Evolutionary conservation across 2,113 vertebrate genomes (phyloP).

Genomic region (Erinaceus europaeus): DNA sequence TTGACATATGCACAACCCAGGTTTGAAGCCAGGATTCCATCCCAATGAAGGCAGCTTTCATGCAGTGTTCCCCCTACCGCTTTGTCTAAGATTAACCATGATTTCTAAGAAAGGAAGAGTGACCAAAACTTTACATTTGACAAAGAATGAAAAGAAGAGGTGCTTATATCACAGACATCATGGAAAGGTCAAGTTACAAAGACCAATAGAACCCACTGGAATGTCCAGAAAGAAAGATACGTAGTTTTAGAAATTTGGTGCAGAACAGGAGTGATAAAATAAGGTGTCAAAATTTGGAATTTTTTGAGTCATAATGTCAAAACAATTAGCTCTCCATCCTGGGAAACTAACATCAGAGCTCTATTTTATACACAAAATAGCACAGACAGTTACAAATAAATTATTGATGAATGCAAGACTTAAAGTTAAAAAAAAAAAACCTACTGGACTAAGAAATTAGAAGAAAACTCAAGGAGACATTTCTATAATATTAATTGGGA

Average conservation of each 20-base stretch:
- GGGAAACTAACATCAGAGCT: neutral
- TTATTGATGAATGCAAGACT: conserved; percentile 7
- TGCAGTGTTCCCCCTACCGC: too few relatives aligned
- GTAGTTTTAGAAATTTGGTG: neutral
- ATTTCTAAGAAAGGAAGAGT: too few relatives aligned
- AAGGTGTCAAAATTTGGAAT: neutral
- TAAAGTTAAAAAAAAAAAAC: neutral
- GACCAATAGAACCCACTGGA: neutral
- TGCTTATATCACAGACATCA: neutral
- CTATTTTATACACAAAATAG: neutral
- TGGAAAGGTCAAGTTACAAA: neutral
- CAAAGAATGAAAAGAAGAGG: neutral
- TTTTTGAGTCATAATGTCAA: neutral
- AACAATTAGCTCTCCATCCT: neutral
- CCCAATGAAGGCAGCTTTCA: too few relatives aligned
- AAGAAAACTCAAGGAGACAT: neutral
- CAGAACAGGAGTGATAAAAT: neutral
- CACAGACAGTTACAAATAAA: conserved; percentile 6
- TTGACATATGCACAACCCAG: too few relatives aligned
- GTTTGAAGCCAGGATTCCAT: too few relatives aligned
- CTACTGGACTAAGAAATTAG: neutral
- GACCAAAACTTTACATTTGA: neutral
- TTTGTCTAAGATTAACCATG: too few relatives aligned
- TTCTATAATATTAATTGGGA: neutral
- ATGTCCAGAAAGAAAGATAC: neutral